Conservation (phyloP, 2,888 invertebrate genomes). For the Sinotaia quadrata region DNA sequence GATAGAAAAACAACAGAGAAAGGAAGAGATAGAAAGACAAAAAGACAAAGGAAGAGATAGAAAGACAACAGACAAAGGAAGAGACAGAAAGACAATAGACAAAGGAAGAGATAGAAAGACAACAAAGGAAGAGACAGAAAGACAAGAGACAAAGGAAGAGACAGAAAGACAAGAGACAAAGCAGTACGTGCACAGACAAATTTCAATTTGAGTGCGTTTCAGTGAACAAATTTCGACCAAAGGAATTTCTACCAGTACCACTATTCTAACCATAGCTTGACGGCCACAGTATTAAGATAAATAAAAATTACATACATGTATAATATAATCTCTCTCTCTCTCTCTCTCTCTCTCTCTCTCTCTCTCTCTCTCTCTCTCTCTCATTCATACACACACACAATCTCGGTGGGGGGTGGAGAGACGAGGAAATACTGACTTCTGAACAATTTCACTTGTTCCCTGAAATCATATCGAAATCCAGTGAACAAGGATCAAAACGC, state of each 20-base stretch:
- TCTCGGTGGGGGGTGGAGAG: too few species aligned
- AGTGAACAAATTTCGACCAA: too few species aligned
- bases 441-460: background rate
- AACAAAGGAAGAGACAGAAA: background rate
- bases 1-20: background rate
- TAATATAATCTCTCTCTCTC: background rate
- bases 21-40: background rate
- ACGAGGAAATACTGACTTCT: background rate
- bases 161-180: too few species aligned
- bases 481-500: background rate
- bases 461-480: background rate
- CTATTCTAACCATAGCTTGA: too few species aligned
- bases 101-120: background rate
- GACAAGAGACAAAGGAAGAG: background rate
- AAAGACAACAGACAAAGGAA: background rate
- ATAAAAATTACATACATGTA: too few species aligned
- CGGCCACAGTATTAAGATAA: too few species aligned
- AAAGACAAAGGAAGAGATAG: background rate
- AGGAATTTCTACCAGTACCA: too few species aligned
- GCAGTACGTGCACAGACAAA: too few species aligned
- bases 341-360: slow-evolving; percentile 4
- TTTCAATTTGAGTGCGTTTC: too few species aligned
- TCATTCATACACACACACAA: background rate
- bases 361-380: background rate
- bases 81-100: slow-evolving; percentile 4